Evolutionary conservation across 2,113 vertebrate species (phyloP), one percentile per base, ranked within the genome.

Genomic region (Ochotona princeps): DNA sequence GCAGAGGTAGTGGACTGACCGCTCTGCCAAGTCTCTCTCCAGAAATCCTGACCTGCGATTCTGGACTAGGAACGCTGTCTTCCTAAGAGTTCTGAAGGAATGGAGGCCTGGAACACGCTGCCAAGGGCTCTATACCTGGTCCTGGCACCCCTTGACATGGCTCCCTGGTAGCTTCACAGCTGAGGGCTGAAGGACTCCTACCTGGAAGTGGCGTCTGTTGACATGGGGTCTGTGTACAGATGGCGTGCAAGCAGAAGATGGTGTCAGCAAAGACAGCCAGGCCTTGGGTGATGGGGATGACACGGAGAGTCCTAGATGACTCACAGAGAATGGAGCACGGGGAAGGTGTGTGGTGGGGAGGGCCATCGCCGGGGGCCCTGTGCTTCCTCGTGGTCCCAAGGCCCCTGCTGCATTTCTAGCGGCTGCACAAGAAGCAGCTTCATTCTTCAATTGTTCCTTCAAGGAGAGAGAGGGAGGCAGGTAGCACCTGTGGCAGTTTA

Each of bases 1-100:
- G 15, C 49, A 54, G 66, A 25, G 2, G 26, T 38, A 75, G 30
- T 54, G 32, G 17, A 54, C 35, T 49, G n/a, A 14, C 18, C 73
- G 60, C 57, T 83, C 23, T n/a, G 57, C 21, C 60, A 72, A 57
- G n/a, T 11, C 61, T 89, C 67, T 32, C 86, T 94, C 7, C 18
- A 26, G 70, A 74, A 32, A 65, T 35, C 63, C 67, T 89, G 30
- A 76, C 5, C 47, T 83, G 10, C 1, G 57, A 49, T 78, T 93
- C 35, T 67, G 10, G 47, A 54, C 65, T n/a, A 49, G 80, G n/a
- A 94, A 20, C n/a, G 5, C 20, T 47, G 28, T 38, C 47, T 91
- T 85, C 38, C 60, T 32, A 70, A 89, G 32, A 66, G 87, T 67
- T 74, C 81, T 81, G 49, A 86, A 80, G 20, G 66, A 89, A 44